Percentiles rank a stretch among this genome's conserved stretches.
Evolutionary conservation across 2,113 vertebrate species (phyloP).

Genomic region (Orycteropus afer): DNA sequence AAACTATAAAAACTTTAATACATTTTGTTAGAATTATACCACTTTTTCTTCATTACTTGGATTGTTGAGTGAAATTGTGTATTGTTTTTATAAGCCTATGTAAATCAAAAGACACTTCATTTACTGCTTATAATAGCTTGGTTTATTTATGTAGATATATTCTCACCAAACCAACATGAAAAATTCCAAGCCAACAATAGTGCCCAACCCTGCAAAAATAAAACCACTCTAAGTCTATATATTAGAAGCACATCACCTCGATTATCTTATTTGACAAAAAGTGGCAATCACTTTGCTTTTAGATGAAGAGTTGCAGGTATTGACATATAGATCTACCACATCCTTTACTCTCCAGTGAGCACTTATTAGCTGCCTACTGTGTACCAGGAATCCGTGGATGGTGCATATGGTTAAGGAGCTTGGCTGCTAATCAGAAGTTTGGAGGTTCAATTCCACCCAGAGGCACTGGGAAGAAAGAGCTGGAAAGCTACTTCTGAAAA

Average conservation of each 20-base stretch:
- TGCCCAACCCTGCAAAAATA: constrained; percentile 52
- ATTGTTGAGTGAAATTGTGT: constrained; percentile 76
- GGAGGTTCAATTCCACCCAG: background rate
- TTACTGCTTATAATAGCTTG: constrained; percentile 55
- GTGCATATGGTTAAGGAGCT: background rate
- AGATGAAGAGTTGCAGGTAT: constrained; percentile 7
- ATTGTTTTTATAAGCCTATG: constrained; percentile 73
- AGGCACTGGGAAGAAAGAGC: background rate
- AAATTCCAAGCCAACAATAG: background rate
- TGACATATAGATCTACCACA: background rate
- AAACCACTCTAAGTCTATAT: constrained; percentile 40
- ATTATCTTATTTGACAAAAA: background rate
- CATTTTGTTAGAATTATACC: constrained; percentile 77
- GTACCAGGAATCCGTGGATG: background rate
- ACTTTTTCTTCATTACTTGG: constrained; percentile 81
- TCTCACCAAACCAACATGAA: constrained; percentile 67
- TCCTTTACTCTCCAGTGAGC: background rate
- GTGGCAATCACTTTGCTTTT: constrained; percentile 19
- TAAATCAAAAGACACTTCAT: constrained; percentile 73
- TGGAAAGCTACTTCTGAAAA: background rate
- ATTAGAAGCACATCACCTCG: constrained; percentile 56
- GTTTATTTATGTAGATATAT: constrained; percentile 48
- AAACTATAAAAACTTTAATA: constrained; percentile 80
- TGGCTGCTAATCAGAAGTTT: background rate
- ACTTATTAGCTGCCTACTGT: background rate